These are phyloP conservation scores for Andrena dorsata DNA, from an alignment of 2,888 invertebrate species.

Conservation along the genomic window DNA sequence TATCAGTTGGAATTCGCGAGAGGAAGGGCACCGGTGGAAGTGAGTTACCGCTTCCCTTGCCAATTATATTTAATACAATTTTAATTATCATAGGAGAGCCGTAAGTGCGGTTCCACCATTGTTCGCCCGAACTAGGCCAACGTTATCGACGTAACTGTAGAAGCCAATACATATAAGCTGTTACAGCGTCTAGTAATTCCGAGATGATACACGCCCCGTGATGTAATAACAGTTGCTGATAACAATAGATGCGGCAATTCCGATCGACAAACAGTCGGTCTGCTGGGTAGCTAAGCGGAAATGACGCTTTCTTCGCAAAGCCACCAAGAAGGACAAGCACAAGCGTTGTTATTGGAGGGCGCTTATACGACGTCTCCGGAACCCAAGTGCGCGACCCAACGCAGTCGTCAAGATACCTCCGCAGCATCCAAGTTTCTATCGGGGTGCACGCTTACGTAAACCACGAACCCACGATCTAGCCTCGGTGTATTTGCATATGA, in stretches of 20 bases:
- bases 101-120: constrained; percentile 20
- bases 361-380: background rate
- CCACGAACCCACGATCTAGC: background rate
- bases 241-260: constrained; percentile 38
- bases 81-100: constrained; percentile 31
- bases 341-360: constrained; percentile 13
- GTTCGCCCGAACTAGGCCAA: constrained; percentile 38
- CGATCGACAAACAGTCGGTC: constrained; percentile 33
- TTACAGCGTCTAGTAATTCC: constrained; percentile 38
- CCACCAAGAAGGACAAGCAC: background rate
- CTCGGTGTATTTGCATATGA: constrained; percentile 26
- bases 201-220: constrained; percentile 24
- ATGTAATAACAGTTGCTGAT: constrained; percentile 43
- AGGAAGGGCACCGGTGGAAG: background rate
- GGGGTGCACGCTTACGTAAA: constrained; percentile 11
- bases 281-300: constrained; percentile 6
- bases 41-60: constrained; percentile 9
- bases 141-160: constrained; percentile 25
- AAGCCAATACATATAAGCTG: constrained; percentile 8
- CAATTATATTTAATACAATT: constrained; percentile 22
- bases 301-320: constrained; percentile 1
- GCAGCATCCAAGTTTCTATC: constrained; percentile 37
- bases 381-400: background rate
- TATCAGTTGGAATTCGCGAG: background rate
- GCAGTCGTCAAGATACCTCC: constrained; percentile 22